Conservation (phyloP, 1,140 invertebrate species). For the Eufriesea mexicana region DNA sequence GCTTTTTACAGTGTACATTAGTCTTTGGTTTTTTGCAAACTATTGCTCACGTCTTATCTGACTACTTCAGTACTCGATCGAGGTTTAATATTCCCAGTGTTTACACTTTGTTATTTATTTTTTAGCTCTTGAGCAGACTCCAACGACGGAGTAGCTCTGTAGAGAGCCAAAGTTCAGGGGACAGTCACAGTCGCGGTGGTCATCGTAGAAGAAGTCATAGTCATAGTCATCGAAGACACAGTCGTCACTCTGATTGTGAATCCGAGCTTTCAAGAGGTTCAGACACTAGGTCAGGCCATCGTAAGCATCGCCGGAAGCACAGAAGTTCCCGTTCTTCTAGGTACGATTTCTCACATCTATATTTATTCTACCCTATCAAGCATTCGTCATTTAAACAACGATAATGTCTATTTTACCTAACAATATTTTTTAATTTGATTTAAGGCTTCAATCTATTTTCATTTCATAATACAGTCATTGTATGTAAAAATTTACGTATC, state of each 20-base stretch:
- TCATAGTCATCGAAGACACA: conserved; percentile 89
- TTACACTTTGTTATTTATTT: not conserved
- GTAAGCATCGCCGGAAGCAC: conserved; percentile 87
- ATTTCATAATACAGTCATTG: too few species aligned
- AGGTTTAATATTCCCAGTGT: not conserved
- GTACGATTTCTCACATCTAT: conserved; percentile 48
- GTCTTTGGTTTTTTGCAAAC: too few species aligned
- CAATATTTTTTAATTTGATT: too few species aligned
- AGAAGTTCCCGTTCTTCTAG: conserved; percentile 82
- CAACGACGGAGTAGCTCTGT: conserved; percentile 85
- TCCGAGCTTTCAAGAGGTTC: conserved; percentile 93
- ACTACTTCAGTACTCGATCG: too few species aligned
- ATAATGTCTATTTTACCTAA: too few species aligned
- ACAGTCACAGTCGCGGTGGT: conserved; percentile 80
- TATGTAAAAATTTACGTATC: too few species aligned
- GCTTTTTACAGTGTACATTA: too few species aligned
- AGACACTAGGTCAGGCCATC: conserved; percentile 86
- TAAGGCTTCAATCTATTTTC: too few species aligned
- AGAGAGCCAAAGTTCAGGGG: conserved; percentile 91
- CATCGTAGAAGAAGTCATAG: conserved; percentile 82
- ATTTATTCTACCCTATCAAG: too few species aligned
- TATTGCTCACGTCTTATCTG: too few species aligned
- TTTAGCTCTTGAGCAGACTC: conserved; percentile 81
- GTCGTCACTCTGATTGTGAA: conserved; percentile 93
- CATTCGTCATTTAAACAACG: too few species aligned